Conservation (phyloP, 2,113 vertebrate species). For the Helogale parvula region DNA sequence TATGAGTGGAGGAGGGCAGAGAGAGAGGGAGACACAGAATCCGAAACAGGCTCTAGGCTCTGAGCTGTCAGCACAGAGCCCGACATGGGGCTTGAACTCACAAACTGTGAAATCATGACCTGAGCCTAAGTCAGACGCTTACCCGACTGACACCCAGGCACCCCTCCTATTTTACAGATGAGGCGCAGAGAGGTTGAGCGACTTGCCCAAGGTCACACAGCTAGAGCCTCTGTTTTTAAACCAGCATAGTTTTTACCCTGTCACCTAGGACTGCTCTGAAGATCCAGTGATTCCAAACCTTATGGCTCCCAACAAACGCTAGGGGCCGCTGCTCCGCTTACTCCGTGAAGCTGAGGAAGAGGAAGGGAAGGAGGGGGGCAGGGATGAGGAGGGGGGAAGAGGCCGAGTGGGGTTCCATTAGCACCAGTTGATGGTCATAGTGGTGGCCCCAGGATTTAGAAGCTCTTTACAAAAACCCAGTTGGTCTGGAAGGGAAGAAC, state of each 20-base stretch:
- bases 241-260: neutral
- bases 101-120: too few species aligned
- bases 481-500: neutral
- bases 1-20: too few species aligned
- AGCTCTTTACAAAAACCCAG: neutral
- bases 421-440: accelerated
- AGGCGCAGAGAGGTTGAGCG: neutral
- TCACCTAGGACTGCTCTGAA: neutral
- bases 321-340: neutral
- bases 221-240: neutral
- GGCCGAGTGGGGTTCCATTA: neutral
- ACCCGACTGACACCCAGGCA: too few species aligned
- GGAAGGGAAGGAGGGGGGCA: neutral
- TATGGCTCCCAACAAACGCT: neutral
- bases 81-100: too few species aligned
- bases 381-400: too few species aligned
- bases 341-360: neutral
- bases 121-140: too few species aligned
- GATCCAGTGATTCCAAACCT: neutral
- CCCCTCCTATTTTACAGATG: neutral
- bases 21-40: too few species aligned
- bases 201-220: neutral
- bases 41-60: too few species aligned
- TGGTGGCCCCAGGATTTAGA: neutral
- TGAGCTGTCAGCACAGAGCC: too few species aligned